Percentiles rank a stretch among this genome's conserved stretches.
These are phyloP conservation scores for Trichechus manatus DNA, from an alignment of 2,113 vertebrate species.

Conservation along the genomic window DNA sequence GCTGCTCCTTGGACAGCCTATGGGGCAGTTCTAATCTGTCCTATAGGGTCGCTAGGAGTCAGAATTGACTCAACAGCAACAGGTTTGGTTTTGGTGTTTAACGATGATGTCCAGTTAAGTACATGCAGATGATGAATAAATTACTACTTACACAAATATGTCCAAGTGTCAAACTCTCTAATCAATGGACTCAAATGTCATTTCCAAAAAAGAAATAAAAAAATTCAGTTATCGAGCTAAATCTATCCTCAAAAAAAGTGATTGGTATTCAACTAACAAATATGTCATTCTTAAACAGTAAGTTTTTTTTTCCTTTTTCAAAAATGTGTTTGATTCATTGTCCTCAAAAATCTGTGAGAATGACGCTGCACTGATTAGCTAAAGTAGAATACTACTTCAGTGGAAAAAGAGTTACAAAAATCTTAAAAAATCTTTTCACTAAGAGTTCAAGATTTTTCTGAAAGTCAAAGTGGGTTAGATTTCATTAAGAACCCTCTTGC, in stretches of 20 bases:
- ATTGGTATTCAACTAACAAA: conserved; percentile 43
- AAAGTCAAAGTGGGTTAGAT: conserved; percentile 37
- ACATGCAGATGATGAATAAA: conserved; percentile 55
- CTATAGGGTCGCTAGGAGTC: neutral
- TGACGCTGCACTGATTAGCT: conserved; percentile 7
- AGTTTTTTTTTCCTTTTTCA: conserved; percentile 21
- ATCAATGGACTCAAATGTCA: neutral
- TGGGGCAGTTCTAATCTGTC: no score
- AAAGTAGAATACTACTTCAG: neutral
- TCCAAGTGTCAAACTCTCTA: conserved; percentile 65
- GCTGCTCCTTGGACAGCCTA: no score
- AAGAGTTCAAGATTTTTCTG: neutral
- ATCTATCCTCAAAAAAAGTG: conserved; percentile 11
- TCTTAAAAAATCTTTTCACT: conserved; percentile 14
- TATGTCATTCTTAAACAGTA: conserved; percentile 30
- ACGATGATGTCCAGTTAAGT: conserved; percentile 60
- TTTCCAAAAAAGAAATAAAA: neutral
- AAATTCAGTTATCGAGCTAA: neutral
- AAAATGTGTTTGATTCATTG: conserved; percentile 6
- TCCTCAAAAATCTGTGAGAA: conserved; percentile 12
- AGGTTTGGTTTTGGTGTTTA: neutral
- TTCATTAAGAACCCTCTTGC: conserved; percentile 21
- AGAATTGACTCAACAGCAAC: neutral
- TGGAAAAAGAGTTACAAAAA: neutral
- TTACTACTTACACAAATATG: conserved; percentile 60